Evolutionary conservation across 1,140 invertebrate genomes (phyloP).

Genomic region (Hylaeus anthracinus): DNA sequence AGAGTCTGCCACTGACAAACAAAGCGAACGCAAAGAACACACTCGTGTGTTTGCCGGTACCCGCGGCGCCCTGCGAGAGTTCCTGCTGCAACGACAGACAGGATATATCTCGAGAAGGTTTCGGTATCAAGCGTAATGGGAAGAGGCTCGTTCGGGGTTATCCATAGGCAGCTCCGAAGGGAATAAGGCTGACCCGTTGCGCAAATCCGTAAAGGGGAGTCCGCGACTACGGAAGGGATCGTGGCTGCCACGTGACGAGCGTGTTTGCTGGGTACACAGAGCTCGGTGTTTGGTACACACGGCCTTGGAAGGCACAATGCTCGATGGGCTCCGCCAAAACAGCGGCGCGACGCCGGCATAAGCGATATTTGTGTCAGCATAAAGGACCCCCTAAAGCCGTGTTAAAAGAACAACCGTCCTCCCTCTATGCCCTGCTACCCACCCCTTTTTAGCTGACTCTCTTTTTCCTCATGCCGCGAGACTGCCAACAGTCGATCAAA

Average conservation of each 20-base stretch:
- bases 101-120: constrained; percentile 52
- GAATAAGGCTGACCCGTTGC: constrained; percentile 62
- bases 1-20: constrained; percentile 53
- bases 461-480: not conserved
- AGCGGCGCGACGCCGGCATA: constrained; percentile 77
- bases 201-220: constrained; percentile 69
- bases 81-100: constrained; percentile 39
- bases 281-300: constrained; percentile 75
- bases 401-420: constrained; percentile 76
- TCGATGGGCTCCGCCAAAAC: constrained; percentile 80
- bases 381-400: constrained; percentile 76
- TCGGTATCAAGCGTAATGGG: constrained; percentile 43
- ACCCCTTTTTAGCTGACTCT: constrained; percentile 2
- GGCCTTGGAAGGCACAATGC: constrained; percentile 75
- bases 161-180: constrained; percentile 40
- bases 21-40: constrained; percentile 66
- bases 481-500: not conserved
- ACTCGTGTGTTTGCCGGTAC: constrained; percentile 71
- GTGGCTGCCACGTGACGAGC: constrained; percentile 74
- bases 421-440: not conserved
- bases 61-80: constrained; percentile 63
- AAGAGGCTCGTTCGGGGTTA: constrained; percentile 19
- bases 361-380: constrained; percentile 81
- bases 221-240: constrained; percentile 63
- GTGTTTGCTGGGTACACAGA: constrained; percentile 79